These are phyloP conservation scores for Alviniconcha marisindica DNA, from an alignment of 1,140 invertebrate genomes.

Conservation along the genomic window DNA sequence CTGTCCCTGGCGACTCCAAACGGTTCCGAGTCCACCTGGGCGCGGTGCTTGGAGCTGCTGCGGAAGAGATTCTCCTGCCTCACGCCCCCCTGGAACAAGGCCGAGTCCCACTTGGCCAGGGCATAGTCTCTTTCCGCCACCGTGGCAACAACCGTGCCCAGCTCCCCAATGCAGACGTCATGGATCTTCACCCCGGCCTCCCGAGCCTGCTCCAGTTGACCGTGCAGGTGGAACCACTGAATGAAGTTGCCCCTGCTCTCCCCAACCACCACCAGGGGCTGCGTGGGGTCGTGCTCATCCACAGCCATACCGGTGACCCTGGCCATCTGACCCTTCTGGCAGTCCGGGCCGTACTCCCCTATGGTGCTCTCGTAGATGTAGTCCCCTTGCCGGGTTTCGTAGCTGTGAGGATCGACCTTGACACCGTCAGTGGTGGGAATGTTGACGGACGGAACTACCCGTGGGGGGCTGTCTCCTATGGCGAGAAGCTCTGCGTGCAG, in stretches of 20 bases:
- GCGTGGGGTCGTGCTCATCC: conserved; percentile 3
- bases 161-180: conserved; percentile 2
- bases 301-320: conserved; percentile 23
- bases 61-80: conserved; percentile 18
- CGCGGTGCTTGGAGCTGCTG: background rate
- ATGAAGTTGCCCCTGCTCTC: conserved; percentile 16
- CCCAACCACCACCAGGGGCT: background rate
- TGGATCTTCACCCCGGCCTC: background rate
- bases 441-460: background rate
- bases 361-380: conserved; percentile 3
- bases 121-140: conserved; percentile 27
- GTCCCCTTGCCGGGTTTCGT: conserved; percentile 8
- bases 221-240: background rate
- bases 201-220: background rate
- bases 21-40: background rate
- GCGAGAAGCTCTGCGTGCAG: background rate
- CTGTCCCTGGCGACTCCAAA: conserved; percentile 20
- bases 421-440: background rate
- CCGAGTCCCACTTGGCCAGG: conserved; percentile 18
- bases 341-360: conserved; percentile 6
- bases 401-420: no score
- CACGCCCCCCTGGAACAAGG: background rate
- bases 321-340: background rate
- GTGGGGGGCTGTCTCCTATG: background rate
- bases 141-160: background rate